A percentile compares a stretch with the other conserved stretches of the same genome.
These are phyloP conservation scores for Melanostoma mellinum DNA, from an alignment of 2,888 invertebrate genomes.

Conservation along the genomic window DNA sequence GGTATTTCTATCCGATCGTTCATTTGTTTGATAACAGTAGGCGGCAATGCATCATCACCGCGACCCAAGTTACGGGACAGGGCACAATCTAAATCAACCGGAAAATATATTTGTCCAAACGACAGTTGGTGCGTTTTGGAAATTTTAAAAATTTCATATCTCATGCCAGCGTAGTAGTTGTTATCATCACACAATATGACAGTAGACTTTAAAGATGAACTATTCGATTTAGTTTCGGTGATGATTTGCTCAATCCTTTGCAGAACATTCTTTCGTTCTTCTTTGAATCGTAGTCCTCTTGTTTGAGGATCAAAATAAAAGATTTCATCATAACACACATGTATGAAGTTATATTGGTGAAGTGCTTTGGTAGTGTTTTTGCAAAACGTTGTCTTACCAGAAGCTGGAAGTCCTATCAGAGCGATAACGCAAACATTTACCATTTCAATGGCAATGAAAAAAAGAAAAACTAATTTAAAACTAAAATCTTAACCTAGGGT, in stretches of 20 bases:
- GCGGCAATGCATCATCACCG: slow-evolving; percentile 70
- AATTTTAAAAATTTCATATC: slow-evolving; percentile 78
- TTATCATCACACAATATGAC: slow-evolving; percentile 80
- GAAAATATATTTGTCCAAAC: slow-evolving; percentile 78
- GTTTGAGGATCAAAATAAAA: slow-evolving; percentile 59
- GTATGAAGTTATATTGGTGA: slow-evolving; percentile 74
- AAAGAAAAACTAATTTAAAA: slow-evolving; percentile 8
- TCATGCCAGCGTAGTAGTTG: slow-evolving; percentile 80
- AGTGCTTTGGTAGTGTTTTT: slow-evolving; percentile 71
- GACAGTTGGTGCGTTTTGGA: slow-evolving; percentile 71
- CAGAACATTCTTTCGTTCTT: slow-evolving; percentile 74
- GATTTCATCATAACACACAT: slow-evolving; percentile 79
- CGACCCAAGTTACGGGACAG: slow-evolving; percentile 76
- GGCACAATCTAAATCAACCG: slow-evolving; percentile 62
- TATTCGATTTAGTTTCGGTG: slow-evolving; percentile 45
- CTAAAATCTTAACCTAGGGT: slow-evolving; percentile 39
- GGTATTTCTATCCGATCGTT: slow-evolving; percentile 76
- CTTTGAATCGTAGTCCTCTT: slow-evolving; percentile 61
- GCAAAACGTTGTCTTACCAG: slow-evolving; percentile 79
- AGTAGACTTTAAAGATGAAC: slow-evolving; percentile 38
- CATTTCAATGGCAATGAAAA: slow-evolving; percentile 70
- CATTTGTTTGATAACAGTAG: slow-evolving; percentile 76
- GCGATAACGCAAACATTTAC: slow-evolving; percentile 77
- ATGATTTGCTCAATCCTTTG: slow-evolving; percentile 72
- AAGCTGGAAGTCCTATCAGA: slow-evolving; percentile 79